Evolutionary conservation across 1,140 invertebrate species (phyloP).

Genomic region (Zophobas morio): DNA sequence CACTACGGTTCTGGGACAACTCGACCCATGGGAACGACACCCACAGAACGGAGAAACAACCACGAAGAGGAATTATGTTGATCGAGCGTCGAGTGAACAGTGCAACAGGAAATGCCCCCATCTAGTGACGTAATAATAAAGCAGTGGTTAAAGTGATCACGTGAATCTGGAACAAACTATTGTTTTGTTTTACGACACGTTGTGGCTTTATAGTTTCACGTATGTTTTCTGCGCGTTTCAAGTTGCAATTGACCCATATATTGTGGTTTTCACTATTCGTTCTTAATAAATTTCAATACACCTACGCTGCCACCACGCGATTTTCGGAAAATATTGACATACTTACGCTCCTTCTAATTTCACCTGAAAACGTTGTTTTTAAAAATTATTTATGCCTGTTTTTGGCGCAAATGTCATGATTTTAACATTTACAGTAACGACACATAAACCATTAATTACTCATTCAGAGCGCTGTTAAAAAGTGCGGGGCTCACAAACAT

Average conservation of each 20-base stretch:
- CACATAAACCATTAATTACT: no score
- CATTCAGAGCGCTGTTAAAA: no score
- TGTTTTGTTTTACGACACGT: slow-evolving; percentile 32
- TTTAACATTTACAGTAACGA: no score
- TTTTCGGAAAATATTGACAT: no score
- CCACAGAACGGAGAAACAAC: neutral
- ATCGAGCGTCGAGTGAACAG: neutral
- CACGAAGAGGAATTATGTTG: neutral
- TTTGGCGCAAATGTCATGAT: no score
- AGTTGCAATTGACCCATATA: neutral
- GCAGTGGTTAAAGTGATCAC: slow-evolving; percentile 9
- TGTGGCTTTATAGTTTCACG: neutral
- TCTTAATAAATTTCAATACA: no score
- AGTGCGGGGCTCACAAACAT: no score
- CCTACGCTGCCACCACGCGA: no score
- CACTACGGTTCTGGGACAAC: slow-evolving; percentile 36
- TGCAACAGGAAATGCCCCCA: neutral
- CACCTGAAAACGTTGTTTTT: no score
- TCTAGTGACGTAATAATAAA: neutral
- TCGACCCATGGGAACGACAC: neutral
- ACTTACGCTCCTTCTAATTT: no score
- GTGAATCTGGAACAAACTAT: slow-evolving; percentile 28
- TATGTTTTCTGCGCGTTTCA: slow-evolving; percentile 2
- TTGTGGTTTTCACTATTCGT: no score
- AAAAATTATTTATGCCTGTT: no score